Base-by-base conservation (phyloP, 2,797 vertebrate species). In the Odontamblyopus rebecca region DNA sequence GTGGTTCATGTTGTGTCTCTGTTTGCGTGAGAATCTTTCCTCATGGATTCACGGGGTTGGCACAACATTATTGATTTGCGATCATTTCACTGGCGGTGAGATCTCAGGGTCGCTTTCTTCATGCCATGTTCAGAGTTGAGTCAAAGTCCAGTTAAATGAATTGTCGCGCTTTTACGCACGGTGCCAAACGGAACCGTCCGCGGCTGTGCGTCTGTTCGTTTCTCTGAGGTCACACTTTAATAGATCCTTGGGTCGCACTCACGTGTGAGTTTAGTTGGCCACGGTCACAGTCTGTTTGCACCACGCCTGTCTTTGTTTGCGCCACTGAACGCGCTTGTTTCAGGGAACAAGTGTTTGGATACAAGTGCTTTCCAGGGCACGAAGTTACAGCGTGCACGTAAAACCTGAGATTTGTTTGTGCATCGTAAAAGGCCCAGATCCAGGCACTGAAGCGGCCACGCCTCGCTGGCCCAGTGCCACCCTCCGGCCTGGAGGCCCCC, bases 401-500 rank as follows among this genome's bases (percentile, higher is more conserved):
- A 68, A 56, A 57, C 32, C 66, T 38, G 32, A 30, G n/a, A 56
- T 30, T 30, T 35, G 61, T 65, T 53, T 44, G 67, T 67, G 54
- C 44, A 62, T 12, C 50, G 4, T 61, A 4, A 65, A 74, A 85
- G 85, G 85, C 89, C 70, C 0, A 67, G 82, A 88, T 83, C 89
- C 86, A 68, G 82, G 64, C 27, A n/a, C 76, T 35, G 63, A 66
- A 8, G 48, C 73, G 38, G 82, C 81, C 72, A 76, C 79, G 68
- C 79, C 84, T 77, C 68, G 3, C 26, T 76, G 82, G 76, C 81
- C 63, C 75, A 77, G 78, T 70, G 75, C 85, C 70, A 84, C 67
- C 69, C 83, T 77, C 83, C 82, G 86, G 90, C 76, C 78, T 85
- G 73, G 81, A 89, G 87, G 84, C 87, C 86, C 81, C 72, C 51